phyloP scores from a whole-genome alignment of 2,888 invertebrate species.

The Polydrusus tereticollis region DNA sequence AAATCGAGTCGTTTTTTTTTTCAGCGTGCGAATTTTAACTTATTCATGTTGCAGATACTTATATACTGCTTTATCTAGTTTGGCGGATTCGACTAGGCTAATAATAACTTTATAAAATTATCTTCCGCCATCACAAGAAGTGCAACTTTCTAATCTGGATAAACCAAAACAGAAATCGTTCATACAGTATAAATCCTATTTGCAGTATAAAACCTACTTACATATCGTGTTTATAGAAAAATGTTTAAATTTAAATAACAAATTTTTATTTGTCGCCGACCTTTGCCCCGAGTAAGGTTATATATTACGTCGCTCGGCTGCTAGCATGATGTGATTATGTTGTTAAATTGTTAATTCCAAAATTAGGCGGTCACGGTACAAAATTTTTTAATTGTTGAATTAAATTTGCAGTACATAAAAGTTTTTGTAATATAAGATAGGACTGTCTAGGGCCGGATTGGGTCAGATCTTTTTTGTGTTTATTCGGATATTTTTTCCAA shows the following conservation, averaged over 20 bases:
- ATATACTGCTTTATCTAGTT: too few relatives aligned
- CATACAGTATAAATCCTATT: too few relatives aligned
- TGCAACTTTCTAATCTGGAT: too few relatives aligned
- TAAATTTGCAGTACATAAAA: background rate
- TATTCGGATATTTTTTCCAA: too few relatives aligned
- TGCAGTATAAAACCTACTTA: too few relatives aligned
- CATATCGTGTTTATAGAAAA: background rate
- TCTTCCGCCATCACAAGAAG: too few relatives aligned
- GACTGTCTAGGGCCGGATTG: background rate
- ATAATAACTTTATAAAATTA: too few relatives aligned
- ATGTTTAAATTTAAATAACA: conserved; percentile 4
- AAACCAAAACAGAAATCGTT: too few relatives aligned
- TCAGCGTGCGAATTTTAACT: too few relatives aligned
- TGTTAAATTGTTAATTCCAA: background rate
- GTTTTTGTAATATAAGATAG: background rate
- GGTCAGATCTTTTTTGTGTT: background rate
- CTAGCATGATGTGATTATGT: background rate
- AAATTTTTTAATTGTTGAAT: background rate
- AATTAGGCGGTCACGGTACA: background rate
- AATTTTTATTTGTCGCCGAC: background rate
- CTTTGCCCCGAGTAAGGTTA: background rate
- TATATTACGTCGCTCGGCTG: conserved; percentile 1
- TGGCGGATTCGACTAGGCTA: too few relatives aligned
- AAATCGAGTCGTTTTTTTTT: too few relatives aligned
- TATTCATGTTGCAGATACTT: too few relatives aligned